Conservation (phyloP, 2,113 vertebrate species). For the Chionomys nivalis region DNA sequence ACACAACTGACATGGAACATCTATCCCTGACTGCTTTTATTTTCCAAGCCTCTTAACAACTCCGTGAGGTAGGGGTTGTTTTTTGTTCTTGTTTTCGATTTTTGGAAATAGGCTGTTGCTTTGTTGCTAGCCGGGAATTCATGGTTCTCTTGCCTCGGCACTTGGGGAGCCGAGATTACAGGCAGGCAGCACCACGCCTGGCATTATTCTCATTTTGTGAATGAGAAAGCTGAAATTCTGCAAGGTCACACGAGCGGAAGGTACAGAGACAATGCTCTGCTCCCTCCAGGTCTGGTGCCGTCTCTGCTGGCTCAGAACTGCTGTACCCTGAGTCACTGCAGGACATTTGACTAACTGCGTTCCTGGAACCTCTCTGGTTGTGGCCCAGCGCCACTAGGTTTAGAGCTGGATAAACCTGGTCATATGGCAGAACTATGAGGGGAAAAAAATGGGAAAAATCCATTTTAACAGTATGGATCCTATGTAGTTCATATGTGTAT, state of each 20-base stretch:
- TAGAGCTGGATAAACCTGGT: slow-evolving; percentile 13
- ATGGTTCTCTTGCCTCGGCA: not conserved
- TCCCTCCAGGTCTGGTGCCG: not conserved
- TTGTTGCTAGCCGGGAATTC: not conserved
- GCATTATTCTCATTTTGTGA: slow-evolving; percentile 28
- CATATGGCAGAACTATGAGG: slow-evolving; percentile 10
- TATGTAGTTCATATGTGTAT: not conserved
- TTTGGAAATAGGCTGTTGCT: not conserved
- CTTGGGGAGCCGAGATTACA: not conserved
- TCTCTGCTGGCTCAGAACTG: not conserved
- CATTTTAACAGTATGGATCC: not conserved
- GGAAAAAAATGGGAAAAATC: not conserved
- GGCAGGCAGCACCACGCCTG: not conserved
- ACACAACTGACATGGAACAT: not conserved
- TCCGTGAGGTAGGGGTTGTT: not conserved
- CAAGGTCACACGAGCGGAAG: not conserved
- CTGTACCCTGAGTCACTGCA: not conserved
- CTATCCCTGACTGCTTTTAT: not conserved
- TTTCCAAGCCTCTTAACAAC: not conserved
- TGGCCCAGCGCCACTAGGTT: not conserved
- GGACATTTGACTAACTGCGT: not conserved
- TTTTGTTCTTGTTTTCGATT: not conserved
- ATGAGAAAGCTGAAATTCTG: slow-evolving; percentile 48
- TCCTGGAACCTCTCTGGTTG: slow-evolving; percentile 19
- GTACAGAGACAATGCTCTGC: slow-evolving; percentile 18